Conservation (phyloP, 2,888 invertebrate species). For the Gastrophysa polygoni region DNA sequence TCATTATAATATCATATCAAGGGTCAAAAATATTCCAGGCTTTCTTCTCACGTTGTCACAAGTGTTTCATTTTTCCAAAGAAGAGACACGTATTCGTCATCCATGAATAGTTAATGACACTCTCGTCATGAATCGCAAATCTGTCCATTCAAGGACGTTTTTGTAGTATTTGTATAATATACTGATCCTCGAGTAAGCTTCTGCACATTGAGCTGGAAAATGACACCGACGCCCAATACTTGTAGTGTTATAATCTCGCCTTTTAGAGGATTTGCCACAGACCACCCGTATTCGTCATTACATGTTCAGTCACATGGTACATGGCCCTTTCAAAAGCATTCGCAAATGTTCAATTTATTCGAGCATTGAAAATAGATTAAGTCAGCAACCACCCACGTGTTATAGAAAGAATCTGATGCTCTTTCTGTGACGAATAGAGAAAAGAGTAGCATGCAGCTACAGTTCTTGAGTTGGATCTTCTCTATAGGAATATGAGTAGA, state of each 20-base stretch:
- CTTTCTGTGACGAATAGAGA: neutral
- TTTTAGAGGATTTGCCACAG: slow-evolving; percentile 23
- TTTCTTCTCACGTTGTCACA: no score
- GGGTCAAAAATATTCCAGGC: no score
- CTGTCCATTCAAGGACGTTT: no score
- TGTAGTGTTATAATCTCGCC: slow-evolving; percentile 23
- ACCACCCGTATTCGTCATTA: slow-evolving; percentile 23
- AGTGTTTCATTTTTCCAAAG: no score
- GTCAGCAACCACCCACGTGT: slow-evolving; percentile 34
- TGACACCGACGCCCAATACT: slow-evolving; percentile 18
- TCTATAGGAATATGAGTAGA: no score
- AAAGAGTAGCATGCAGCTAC: no score
- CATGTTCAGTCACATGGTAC: slow-evolving; percentile 13
- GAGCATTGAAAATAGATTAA: slow-evolving; percentile 27
- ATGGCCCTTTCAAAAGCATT: slow-evolving; percentile 4
- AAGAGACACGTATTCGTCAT: no score
- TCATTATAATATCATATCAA: no score
- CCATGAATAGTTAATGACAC: no score
- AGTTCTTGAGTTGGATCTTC: no score
- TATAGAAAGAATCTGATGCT: neutral
- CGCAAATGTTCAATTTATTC: slow-evolving; percentile 23
- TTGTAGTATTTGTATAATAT: neutral
- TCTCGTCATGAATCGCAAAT: no score
- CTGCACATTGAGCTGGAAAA: neutral
- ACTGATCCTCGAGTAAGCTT: neutral